phyloP scores from a whole-genome alignment of 2,113 vertebrate genomes.

The Pleuronectes platessa region DNA sequence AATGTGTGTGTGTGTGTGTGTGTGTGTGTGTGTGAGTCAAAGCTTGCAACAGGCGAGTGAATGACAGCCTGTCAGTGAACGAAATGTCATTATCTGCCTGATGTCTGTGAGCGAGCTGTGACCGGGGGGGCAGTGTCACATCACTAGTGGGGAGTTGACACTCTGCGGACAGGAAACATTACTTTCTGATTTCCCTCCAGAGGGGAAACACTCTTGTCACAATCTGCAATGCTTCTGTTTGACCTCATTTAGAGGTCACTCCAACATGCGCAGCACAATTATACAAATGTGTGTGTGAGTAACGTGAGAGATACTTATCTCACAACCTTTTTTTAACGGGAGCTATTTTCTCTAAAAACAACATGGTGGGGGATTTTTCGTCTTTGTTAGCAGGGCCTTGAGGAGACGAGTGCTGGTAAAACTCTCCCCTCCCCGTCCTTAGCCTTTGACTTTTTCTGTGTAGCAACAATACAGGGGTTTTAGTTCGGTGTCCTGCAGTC shows the following conservation, averaged over 20 bases:
- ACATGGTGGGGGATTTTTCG: conserved; percentile 37
- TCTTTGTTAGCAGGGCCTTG: conserved; percentile 65
- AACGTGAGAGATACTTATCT: conserved; percentile 37
- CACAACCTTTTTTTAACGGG: conserved; percentile 22
- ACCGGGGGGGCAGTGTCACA: conserved; percentile 52
- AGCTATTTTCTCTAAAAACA: conserved; percentile 54
- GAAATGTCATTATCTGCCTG: conserved; percentile 74
- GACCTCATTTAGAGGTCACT: conserved; percentile 68
- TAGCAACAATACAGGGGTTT: conserved; percentile 76
- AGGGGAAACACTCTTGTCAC: conserved; percentile 67
- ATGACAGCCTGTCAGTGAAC: conserved; percentile 74
- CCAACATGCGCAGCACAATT: conserved; percentile 15
- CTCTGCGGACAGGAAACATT: conserved; percentile 73
- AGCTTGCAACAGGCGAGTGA: conserved; percentile 43
- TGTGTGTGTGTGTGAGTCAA: background rate
- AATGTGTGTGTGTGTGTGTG: conserved; percentile 13
- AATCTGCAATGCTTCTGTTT: conserved; percentile 54
- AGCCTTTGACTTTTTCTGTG: conserved; percentile 79
- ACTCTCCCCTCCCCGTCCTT: conserved; percentile 72
- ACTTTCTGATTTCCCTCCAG: conserved; percentile 70
- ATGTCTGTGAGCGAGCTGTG: conserved; percentile 55
- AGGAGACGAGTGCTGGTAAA: conserved; percentile 43
- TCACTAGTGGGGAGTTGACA: conserved; percentile 54
- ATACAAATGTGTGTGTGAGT: background rate
- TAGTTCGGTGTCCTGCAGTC: conserved; percentile 76